These are phyloP conservation scores for Mythimna ferrago DNA, from an alignment of 2,888 invertebrate genomes.

Conservation along the genomic window DNA sequence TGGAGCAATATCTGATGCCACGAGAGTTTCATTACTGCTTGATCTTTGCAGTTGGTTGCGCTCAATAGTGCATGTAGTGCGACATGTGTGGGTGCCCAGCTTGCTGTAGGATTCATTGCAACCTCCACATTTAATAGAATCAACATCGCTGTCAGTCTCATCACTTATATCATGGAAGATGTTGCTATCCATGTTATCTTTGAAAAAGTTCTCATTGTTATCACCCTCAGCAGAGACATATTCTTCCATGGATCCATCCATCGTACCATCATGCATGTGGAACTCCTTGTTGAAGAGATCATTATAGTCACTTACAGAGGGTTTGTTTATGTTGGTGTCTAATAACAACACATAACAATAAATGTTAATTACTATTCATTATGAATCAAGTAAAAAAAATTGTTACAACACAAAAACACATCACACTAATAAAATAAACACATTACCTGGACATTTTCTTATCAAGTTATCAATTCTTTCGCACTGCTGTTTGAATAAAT, in stretches of 20 bases:
- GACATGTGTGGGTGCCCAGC: slow-evolving; percentile 82
- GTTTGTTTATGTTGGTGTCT: slow-evolving; percentile 80
- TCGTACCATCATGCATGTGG: slow-evolving; percentile 81
- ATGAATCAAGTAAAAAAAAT: not conserved
- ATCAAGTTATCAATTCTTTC: slow-evolving; percentile 83
- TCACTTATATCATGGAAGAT: slow-evolving; percentile 81
- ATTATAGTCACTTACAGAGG: slow-evolving; percentile 78
- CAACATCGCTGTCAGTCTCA: slow-evolving; percentile 88
- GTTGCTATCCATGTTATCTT: slow-evolving; percentile 67
- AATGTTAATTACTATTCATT: not conserved
- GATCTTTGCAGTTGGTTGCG: slow-evolving; percentile 81
- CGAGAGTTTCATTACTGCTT: slow-evolving; percentile 86
- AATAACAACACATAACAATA: slow-evolving; percentile 37
- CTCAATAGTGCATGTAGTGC: slow-evolving; percentile 85
- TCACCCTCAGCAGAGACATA: slow-evolving; percentile 79
- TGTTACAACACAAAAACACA: not conserved
- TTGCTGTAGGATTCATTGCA: slow-evolving; percentile 84
- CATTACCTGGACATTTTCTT: slow-evolving; percentile 80
- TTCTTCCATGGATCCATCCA: slow-evolving; percentile 73
- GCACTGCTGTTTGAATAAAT: slow-evolving; percentile 86
- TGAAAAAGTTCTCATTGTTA: slow-evolving; percentile 81
- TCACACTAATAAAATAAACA: too few relatives aligned
- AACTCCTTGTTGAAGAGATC: slow-evolving; percentile 84
- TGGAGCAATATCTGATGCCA: slow-evolving; percentile 79
- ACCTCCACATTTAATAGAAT: slow-evolving; percentile 86